phyloP scores from a whole-genome alignment of 1,140 invertebrate species.

The Dryas iulia region DNA sequence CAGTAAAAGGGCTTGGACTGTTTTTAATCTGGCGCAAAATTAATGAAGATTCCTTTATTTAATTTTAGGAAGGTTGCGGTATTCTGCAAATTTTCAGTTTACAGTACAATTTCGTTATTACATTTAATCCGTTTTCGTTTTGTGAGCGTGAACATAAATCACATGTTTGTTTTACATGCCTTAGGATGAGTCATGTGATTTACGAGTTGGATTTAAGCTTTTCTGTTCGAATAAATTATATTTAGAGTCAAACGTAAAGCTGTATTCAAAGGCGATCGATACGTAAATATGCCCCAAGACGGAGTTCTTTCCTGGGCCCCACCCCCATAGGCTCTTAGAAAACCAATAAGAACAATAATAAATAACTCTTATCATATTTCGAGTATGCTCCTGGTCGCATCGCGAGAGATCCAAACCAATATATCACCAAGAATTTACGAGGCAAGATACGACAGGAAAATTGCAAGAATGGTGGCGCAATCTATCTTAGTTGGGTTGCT shows the following conservation, averaged over 20 bases:
- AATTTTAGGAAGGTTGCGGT: conserved; percentile 42
- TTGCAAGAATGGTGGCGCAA: conserved; percentile 89
- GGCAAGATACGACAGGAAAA: conserved; percentile 89
- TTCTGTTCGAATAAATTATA: conserved; percentile 34
- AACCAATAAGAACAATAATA: conserved; percentile 81
- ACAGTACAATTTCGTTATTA: conserved; percentile 40
- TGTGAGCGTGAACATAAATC: conserved; percentile 41
- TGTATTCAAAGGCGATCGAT: conserved; percentile 34
- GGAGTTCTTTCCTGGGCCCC: conserved; percentile 45
- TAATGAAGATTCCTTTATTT: conserved; percentile 64
- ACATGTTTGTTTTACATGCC: conserved; percentile 44
- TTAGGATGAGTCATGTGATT: conserved; percentile 43
- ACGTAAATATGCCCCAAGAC: conserved; percentile 46
- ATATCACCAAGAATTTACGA: conserved; percentile 88
- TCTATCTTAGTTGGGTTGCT: conserved; percentile 84
- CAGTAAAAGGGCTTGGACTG: conserved; percentile 53
- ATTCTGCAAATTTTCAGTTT: conserved; percentile 42
- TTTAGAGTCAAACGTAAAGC: conserved; percentile 21
- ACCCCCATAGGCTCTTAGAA: conserved; percentile 51
- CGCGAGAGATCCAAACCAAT: conserved; percentile 85
- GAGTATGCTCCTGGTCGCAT: conserved; percentile 82
- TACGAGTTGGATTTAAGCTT: conserved; percentile 36
- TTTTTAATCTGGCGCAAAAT: conserved; percentile 71
- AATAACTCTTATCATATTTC: conserved; percentile 81
- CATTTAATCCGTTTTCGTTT: conserved; percentile 46